These are phyloP conservation scores for Caenorhabditis zanzibari DNA, from an alignment of 2,888 invertebrate species.

Conservation along the genomic window DNA sequence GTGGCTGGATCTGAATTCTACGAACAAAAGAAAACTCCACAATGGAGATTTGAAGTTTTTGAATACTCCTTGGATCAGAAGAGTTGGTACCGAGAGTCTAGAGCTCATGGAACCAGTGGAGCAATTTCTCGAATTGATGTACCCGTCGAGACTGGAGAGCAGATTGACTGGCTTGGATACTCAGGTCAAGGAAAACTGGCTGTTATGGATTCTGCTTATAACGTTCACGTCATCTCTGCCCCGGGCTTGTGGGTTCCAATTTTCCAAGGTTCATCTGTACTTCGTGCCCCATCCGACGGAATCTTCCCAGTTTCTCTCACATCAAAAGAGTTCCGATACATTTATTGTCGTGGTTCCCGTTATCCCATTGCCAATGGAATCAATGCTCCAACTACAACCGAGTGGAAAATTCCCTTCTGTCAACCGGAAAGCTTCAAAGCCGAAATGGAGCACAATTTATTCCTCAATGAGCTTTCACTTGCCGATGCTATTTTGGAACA, in stretches of 20 bases:
- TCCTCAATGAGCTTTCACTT: constrained; percentile 74
- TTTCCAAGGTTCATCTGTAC: constrained; percentile 72
- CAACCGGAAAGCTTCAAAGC: constrained; percentile 61
- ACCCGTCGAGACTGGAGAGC: constrained; percentile 64
- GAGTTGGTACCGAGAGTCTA: constrained; percentile 53
- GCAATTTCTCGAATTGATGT: constrained; percentile 41
- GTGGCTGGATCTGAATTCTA: constrained; percentile 86
- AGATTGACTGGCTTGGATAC: constrained; percentile 75
- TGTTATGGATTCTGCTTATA: constrained; percentile 74
- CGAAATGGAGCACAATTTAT: constrained; percentile 74
- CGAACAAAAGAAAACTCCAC: constrained; percentile 56
- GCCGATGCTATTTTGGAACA: constrained; percentile 36
- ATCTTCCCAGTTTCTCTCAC: constrained; percentile 79
- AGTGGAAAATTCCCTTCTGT: constrained; percentile 75
- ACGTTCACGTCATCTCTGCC: constrained; percentile 66
- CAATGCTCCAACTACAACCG: constrained; percentile 68
- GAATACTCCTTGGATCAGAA: constrained; percentile 64
- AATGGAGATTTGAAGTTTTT: constrained; percentile 57
- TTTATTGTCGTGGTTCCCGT: constrained; percentile 75
- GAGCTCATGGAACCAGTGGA: constrained; percentile 11
- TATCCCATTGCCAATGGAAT: constrained; percentile 68
- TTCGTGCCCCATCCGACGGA: constrained; percentile 71
- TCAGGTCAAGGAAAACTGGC: constrained; percentile 75
- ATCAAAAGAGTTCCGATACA: constrained; percentile 74
- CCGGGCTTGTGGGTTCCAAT: constrained; percentile 79